phyloP scores from a whole-genome alignment of 1,140 invertebrate genomes.

The Grapholita molesta region DNA sequence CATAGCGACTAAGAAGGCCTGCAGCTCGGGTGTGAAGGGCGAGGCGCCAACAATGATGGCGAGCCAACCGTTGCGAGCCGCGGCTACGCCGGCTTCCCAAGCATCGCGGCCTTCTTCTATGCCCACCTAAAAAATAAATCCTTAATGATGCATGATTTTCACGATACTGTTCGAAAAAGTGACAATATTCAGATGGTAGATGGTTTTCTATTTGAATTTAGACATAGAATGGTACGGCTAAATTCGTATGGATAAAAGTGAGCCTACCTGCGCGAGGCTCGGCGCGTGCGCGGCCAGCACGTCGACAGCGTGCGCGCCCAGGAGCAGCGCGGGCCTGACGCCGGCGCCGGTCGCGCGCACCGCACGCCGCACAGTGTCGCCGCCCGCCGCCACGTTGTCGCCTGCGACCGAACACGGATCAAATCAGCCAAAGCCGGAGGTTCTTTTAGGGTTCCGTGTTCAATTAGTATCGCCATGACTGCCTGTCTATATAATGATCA shows the following conservation, averaged over 20 bases:
- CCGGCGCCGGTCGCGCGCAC: slow-evolving; percentile 21
- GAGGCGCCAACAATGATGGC: slow-evolving; percentile 51
- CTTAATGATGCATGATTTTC: too few relatives aligned
- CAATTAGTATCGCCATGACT: too few relatives aligned
- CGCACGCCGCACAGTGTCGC: slow-evolving; percentile 16
- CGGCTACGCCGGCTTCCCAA: slow-evolving; percentile 42
- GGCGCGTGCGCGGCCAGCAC: slow-evolving; percentile 37
- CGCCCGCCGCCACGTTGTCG: slow-evolving; percentile 20
- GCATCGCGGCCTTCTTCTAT: slow-evolving; percentile 42
- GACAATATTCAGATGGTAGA: too few relatives aligned
- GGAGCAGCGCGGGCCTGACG: slow-evolving; percentile 43
- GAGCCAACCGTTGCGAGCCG: slow-evolving; percentile 43
- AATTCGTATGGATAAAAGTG: background rate
- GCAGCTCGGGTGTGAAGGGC: slow-evolving; percentile 45
- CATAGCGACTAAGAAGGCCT: slow-evolving; percentile 37
- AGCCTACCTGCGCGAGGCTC: slow-evolving; percentile 29
- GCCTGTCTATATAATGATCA: too few relatives aligned
- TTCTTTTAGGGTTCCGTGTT: too few relatives aligned
- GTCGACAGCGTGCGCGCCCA: slow-evolving; percentile 46
- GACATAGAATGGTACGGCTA: too few relatives aligned
- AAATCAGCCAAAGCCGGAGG: too few relatives aligned
- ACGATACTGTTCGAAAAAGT: too few relatives aligned
- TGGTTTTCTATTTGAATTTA: too few relatives aligned
- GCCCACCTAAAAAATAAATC: slow-evolving; percentile 44
- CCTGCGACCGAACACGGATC: slow-evolving; percentile 20